Evolutionary conservation across 2,888 invertebrate species (phyloP).

Genomic region (Troides helena): DNA sequence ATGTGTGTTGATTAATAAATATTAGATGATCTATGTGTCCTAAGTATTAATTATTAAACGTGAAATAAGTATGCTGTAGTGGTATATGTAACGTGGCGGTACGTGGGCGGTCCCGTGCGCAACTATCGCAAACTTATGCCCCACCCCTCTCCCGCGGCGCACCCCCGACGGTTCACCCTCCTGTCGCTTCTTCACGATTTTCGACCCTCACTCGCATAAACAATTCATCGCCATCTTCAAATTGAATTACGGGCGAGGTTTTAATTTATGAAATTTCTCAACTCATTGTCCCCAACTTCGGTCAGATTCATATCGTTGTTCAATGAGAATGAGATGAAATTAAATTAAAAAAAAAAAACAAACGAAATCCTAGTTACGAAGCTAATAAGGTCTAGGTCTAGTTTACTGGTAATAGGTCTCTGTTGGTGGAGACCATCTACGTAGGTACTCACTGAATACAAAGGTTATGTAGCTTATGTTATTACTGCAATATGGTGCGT

Average conservation of each 20-base stretch:
- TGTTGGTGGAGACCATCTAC: too few relatives aligned
- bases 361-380: too few relatives aligned
- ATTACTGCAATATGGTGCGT: too few relatives aligned
- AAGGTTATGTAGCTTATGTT: too few relatives aligned
- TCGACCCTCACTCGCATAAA: conserved; percentile 23
- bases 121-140: conserved; percentile 33
- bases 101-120: conserved; percentile 26
- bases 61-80: conserved; percentile 7
- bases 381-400: too few relatives aligned
- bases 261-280: conserved; percentile 5
- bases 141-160: conserved; percentile 23
- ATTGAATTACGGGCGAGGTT: conserved; percentile 22
- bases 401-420: too few relatives aligned
- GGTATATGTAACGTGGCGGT: conserved; percentile 8
- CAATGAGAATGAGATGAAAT: too few relatives aligned
- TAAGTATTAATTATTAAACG: not conserved
- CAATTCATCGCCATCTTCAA: conserved; percentile 30
- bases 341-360: too few relatives aligned
- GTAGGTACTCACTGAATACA: too few relatives aligned
- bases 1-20: not conserved
- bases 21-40: not conserved
- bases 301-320: too few relatives aligned
- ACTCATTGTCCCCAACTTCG: too few relatives aligned
- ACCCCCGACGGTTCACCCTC: conserved; percentile 8
- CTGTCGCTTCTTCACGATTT: conserved; percentile 23